Evolutionary conservation across 1,140 invertebrate genomes (phyloP), one percentile per base, ranked within the genome.

Genomic region (Vanessa tameamea): DNA sequence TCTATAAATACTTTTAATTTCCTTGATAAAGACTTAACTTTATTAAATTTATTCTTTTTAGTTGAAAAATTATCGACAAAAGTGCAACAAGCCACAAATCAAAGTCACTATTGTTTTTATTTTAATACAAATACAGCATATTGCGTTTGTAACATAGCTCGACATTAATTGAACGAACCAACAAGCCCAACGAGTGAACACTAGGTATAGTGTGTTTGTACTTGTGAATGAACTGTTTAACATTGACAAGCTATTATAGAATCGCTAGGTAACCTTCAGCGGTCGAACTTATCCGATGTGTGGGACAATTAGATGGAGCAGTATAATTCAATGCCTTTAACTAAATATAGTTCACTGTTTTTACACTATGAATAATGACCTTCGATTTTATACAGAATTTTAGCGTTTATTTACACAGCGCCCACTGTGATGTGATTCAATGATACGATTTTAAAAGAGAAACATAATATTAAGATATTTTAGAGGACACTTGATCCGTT

Each of bases 221-320:
- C 47, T 75, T 66, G 72, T 82, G 78, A 82, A 82, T 82, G 76
- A 78, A 78, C 74, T 77, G 77, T 76, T 78, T 73, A 72, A 76
- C 75, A 80, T 73, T 78, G 73, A 75, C 47, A 66, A 70, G 50
- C 50, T 63, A 70, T 66, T 69, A 70, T 73, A 53, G 75, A 79
- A 73, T 68, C 37, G 64, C 69, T 66, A 15, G 66, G 26, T 76
- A 65, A 47, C 75, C 65, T 76, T 76, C 75, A 57, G 31, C 47
- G 66, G 37, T 47, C 48, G 59, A 23, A 57, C 43, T 50, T 65
- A 69, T 69, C 59, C 48, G 63, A 31, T 47, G 63, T 72, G 65
- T 53, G 26, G 50, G 50, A 55, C 65, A 67, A 67, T 67, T 55
- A 67, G 26, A 53, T 11, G n/a, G 48, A 31, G 4, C 50, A 20